Percentiles rank a stretch among this genome's conserved stretches.
Evolutionary conservation across 2,113 vertebrate genomes (phyloP).

Genomic region (Amazona guildingii): DNA sequence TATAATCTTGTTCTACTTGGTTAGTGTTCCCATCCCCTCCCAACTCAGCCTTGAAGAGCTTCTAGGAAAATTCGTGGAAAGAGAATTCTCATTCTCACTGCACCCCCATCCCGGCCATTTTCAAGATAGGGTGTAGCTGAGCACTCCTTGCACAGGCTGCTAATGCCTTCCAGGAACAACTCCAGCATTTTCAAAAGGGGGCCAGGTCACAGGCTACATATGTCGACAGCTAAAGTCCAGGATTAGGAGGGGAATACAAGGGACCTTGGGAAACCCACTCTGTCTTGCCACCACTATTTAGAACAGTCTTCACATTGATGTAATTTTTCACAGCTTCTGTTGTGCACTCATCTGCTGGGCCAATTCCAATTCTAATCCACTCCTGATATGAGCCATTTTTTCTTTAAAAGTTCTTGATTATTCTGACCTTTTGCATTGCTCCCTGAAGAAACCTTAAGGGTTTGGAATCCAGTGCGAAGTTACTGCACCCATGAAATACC

Average conservation of each 20-base stretch:
- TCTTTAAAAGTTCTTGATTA: neutral
- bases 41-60: neutral
- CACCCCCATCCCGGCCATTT: neutral
- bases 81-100: neutral
- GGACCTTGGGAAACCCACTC: neutral
- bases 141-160: neutral
- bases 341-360: neutral
- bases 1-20: conserved; percentile 53
- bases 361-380: neutral
- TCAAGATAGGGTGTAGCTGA: neutral
- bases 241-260: neutral
- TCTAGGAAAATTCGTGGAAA: conserved; percentile 13
- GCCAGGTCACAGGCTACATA: neutral
- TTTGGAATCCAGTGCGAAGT: neutral
- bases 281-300: neutral
- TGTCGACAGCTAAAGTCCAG: neutral
- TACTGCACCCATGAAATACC: neutral
- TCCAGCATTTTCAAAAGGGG: neutral
- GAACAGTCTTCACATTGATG: neutral
- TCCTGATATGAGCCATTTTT: neutral
- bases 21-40: neutral
- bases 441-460: neutral
- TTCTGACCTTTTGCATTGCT: neutral
- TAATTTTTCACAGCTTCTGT: neutral
- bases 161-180: neutral